Base-by-base conservation (phyloP, 2,113 vertebrate species). In the Uria lomvia region DNA sequence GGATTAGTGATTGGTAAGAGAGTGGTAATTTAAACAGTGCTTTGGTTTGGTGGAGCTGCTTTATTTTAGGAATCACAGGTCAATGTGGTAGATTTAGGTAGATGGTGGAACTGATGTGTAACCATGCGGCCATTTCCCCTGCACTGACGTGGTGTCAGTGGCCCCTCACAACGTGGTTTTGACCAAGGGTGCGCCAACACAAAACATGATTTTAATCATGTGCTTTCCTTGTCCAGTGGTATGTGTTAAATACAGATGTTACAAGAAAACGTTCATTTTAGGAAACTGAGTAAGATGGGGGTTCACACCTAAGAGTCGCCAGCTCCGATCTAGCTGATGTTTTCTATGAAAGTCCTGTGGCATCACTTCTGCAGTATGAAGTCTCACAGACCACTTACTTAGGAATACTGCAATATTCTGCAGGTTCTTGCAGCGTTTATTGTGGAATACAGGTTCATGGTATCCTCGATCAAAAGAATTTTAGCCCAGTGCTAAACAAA, bases 1-100 rank as follows among this genome's bases (percentile, higher is more conserved):
- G 90, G 82, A 88, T 96, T 96, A 96, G 74, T 73, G 71, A 70
- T 86, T 79, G 87, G 81, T 83, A 80, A 63, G 81, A 87, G 58
- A 90, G 63, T 21, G 71, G 74, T 50, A 81, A 92, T 88, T 94
- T 87, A 76, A 82, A 53, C 60, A 55, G 77, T 59, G 71, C 58
- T 53, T 82, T 68, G 78, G 67, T 22, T 86, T 70, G 77, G 40
- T 62, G 32, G 42, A 72, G 23, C 59, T 58, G 53, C 85, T 80
- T 91, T 71, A 77, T 91, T 82, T 72, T 70, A 67, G 59, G 38
- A 88, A 56, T 74, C 27, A 23, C 15, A 52, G 78, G 38, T 27
- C 78, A 52, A 2, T 13, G n/a, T 32, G 26, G n/a, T 66, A 2
- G 71, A 47, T 79, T 59, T 76, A 73, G 53, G 62, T 66, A 49